Evolutionary conservation across 92 coral and sea anemone species (phyloP).

Genomic region (Scolanthus callimorphus): DNA sequence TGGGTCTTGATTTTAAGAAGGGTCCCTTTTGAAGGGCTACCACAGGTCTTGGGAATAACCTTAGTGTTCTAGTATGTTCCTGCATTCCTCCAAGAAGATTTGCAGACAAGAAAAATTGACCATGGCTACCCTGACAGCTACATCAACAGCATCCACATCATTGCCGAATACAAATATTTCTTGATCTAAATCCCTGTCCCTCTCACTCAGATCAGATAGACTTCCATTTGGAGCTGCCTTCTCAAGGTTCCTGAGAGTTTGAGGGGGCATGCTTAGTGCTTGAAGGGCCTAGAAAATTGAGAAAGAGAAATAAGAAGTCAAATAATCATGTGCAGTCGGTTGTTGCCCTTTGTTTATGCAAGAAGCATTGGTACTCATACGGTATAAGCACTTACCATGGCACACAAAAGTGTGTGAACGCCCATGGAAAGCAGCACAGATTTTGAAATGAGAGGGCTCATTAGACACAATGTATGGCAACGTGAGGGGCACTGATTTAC

Average conservation of each 20-base stretch:
- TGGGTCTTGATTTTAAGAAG: slow-evolving; percentile 75
- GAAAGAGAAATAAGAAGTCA: not conserved
- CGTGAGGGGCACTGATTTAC: too few relatives aligned
- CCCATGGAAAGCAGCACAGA: too few relatives aligned
- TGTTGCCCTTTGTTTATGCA: too few relatives aligned
- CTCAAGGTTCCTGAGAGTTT: slow-evolving; percentile 60
- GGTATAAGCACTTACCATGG: too few relatives aligned
- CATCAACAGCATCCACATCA: slow-evolving; percentile 94
- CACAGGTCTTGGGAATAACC: slow-evolving; percentile 92
- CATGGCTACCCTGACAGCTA: slow-evolving; percentile 97
- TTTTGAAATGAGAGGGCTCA: too few relatives aligned
- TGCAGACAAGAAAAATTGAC: slow-evolving; percentile 78
- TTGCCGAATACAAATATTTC: slow-evolving; percentile 75
- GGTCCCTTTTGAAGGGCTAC: slow-evolving; percentile 94
- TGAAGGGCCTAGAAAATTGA: slow-evolving; percentile 74
- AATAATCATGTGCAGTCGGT: too few relatives aligned
- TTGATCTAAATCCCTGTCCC: slow-evolving; percentile 13
- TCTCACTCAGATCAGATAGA: slow-evolving; percentile 32
- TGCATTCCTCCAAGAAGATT: slow-evolving; percentile 76
- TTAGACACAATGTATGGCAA: too few relatives aligned
- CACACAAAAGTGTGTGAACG: too few relatives aligned
- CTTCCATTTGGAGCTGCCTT: slow-evolving; percentile 32
- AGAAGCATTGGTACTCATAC: too few relatives aligned
- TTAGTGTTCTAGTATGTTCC: slow-evolving; percentile 86
- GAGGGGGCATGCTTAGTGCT: slow-evolving; percentile 87